phyloP scores from a whole-genome alignment of 2,888 invertebrate genomes.

The Trissolcus japonicus region DNA sequence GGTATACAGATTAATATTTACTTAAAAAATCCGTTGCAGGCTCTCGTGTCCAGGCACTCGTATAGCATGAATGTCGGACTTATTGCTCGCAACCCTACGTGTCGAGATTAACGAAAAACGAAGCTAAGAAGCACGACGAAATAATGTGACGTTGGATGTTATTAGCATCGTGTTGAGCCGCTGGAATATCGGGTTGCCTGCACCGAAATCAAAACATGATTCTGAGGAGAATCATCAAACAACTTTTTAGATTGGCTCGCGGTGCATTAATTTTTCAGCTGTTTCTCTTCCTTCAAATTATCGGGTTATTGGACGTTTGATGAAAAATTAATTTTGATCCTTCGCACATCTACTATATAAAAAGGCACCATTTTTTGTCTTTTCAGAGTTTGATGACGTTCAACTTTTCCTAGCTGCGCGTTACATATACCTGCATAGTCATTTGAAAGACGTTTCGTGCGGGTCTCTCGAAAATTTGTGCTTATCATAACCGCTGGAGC shows the following conservation, averaged over 20 bases:
- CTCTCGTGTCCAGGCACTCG: slow-evolving; percentile 61
- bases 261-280: slow-evolving; percentile 5
- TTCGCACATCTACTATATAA: slow-evolving; percentile 19
- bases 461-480: not conserved
- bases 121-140: slow-evolving; percentile 24
- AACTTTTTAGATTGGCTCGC: slow-evolving; percentile 27
- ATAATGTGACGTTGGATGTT: slow-evolving; percentile 52
- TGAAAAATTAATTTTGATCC: slow-evolving; percentile 7
- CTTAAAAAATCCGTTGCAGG: slow-evolving; percentile 69
- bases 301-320: not conserved
- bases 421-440: no score
- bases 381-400: not conserved
- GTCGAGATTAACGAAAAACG: slow-evolving; percentile 54
- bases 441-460: no score
- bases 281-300: slow-evolving; percentile 25
- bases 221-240: slow-evolving; percentile 29
- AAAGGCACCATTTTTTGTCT: slow-evolving; percentile 11
- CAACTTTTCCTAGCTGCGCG: no score
- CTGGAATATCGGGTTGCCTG: slow-evolving; percentile 34
- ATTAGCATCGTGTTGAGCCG: slow-evolving; percentile 37
- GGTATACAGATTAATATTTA: slow-evolving; percentile 70
- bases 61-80: slow-evolving; percentile 48
- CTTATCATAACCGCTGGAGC: not conserved
- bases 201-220: slow-evolving; percentile 37
- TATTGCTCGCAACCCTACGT: slow-evolving; percentile 51